Conservation (phyloP, 2,888 invertebrate species). For the Lacanobia oleracea region DNA sequence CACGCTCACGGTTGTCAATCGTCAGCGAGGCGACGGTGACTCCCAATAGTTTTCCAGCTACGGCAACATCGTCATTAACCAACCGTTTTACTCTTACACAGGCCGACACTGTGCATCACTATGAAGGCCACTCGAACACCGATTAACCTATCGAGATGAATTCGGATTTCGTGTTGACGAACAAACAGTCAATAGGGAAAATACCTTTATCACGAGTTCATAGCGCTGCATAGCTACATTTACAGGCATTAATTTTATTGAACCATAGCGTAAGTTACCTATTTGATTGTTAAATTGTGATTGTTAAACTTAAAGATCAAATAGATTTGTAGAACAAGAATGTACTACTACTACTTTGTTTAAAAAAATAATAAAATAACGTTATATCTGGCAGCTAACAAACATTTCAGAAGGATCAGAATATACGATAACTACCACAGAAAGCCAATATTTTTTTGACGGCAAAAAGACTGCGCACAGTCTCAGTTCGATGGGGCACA, state of each 20-base stretch:
- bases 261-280: neutral
- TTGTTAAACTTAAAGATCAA: no score
- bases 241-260: neutral
- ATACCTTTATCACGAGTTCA: constrained; percentile 30
- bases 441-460: no score
- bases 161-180: constrained; percentile 2
- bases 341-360: no score
- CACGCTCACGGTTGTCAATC: constrained; percentile 50
- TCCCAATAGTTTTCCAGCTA: constrained; percentile 50
- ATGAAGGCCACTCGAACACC: neutral
- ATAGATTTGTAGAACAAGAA: neutral
- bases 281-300: neutral
- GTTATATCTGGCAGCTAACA: neutral
- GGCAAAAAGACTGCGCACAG: no score
- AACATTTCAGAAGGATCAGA: neutral
- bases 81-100: constrained; percentile 20
- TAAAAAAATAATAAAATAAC: neutral
- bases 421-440: no score
- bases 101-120: constrained; percentile 1
- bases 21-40: constrained; percentile 20
- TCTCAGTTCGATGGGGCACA: no score
- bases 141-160: constrained; percentile 32
- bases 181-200: constrained; percentile 32
- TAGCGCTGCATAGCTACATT: constrained; percentile 11
- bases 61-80: constrained; percentile 27